These are phyloP conservation scores for Steinernema feltiae DNA, from an alignment of 1,140 invertebrate species.

Conservation along the genomic window DNA sequence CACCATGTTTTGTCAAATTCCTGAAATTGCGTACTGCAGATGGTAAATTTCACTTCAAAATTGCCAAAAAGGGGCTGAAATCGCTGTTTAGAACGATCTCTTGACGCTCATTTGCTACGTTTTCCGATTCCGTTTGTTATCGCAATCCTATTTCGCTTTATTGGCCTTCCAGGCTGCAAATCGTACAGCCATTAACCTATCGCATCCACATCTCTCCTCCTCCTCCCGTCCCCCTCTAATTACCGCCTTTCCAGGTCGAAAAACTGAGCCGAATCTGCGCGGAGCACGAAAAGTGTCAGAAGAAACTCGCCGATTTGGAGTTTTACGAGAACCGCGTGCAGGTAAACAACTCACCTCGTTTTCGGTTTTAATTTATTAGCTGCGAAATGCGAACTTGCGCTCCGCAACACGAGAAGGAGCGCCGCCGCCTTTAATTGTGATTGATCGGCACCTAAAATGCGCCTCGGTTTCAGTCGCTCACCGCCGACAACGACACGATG, in stretches of 20 bases:
- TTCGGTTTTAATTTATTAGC: slow-evolving; percentile 4
- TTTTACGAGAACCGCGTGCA: slow-evolving; percentile 6
- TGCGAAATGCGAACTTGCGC: neutral
- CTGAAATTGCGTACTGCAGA: too few species aligned
- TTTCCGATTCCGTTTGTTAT: too few species aligned
- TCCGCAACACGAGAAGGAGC: too few species aligned
- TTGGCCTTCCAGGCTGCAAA: too few species aligned
- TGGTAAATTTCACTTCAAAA: too few species aligned
- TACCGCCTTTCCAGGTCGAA: neutral
- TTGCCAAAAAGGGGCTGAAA: too few species aligned
- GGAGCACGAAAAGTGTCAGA: slow-evolving; percentile 8
- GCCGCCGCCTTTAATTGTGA: neutral
- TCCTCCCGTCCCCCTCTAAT: neutral
- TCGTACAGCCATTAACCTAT: too few species aligned
- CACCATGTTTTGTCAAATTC: too few species aligned
- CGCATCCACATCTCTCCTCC: neutral
- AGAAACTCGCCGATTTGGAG: neutral
- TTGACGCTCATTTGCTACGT: too few species aligned
- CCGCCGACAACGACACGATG: slow-evolving; percentile 7
- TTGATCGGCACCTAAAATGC: neutral
- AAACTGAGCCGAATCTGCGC: neutral
- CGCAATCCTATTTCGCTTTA: too few species aligned
- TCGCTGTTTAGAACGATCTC: too few species aligned
- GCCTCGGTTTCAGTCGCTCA: slow-evolving; percentile 11
- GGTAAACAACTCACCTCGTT: neutral